Conservation (phyloP, 1,140 invertebrate genomes). For the Drosophila nebulosa region DNA sequence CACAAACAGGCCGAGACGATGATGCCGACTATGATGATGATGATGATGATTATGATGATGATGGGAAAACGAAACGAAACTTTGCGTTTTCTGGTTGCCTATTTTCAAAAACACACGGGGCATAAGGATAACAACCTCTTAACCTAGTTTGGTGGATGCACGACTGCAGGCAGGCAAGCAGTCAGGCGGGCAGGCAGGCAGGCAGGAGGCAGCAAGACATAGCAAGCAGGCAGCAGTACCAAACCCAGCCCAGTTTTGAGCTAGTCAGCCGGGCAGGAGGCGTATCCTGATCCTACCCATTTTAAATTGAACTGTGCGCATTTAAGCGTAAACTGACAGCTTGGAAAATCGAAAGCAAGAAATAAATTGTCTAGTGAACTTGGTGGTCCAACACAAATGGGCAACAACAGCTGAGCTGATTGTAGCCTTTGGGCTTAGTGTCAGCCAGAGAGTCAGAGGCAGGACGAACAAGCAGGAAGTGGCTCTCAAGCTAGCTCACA, state of each 20-base stretch:
- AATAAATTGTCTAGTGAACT: conserved; percentile 79
- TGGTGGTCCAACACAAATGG: conserved; percentile 54
- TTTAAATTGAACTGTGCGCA: conserved; percentile 79
- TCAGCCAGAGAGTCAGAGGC: conserved; percentile 35
- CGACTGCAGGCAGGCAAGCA: conserved; percentile 35
- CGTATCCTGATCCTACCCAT: conserved; percentile 56
- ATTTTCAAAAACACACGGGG: conserved; percentile 74
- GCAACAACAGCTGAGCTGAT: conserved; percentile 69
- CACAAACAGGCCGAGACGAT: conserved; percentile 61
- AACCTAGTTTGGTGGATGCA: conserved; percentile 65
- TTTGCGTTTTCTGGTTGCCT: conserved; percentile 51
- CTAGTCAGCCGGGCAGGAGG: conserved; percentile 1
- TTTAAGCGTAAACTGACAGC: conserved; percentile 79
- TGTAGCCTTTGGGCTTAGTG: conserved; percentile 74
- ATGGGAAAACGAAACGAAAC: conserved; percentile 13
- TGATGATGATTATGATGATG: background rate
- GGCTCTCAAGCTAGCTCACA: conserved; percentile 19
- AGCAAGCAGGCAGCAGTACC: too few species aligned
- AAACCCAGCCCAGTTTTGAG: background rate
- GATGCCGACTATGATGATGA: background rate
- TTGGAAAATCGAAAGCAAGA: conserved; percentile 78
- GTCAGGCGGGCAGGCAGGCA: conserved; percentile 8
- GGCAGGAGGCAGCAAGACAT: too few species aligned
- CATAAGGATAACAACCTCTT: conserved; percentile 79
- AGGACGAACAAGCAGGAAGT: conserved; percentile 53